A percentile compares a stretch with the other conserved stretches of the same genome.
Evolutionary conservation across 2,797 vertebrate species (phyloP).

Genomic region (Rhynchonycteris naso): DNA sequence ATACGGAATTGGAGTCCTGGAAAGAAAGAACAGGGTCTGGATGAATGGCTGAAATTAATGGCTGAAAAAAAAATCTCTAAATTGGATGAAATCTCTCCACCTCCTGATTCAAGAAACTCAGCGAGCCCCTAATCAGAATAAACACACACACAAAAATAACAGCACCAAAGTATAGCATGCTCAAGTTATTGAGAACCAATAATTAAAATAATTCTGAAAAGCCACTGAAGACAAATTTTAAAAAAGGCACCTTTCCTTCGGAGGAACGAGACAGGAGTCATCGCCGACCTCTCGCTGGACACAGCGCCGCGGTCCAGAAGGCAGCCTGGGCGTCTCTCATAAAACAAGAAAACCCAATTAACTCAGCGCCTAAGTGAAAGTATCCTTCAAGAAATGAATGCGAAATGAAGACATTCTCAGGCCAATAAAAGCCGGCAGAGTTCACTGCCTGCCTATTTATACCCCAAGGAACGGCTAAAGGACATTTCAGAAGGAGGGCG

Average conservation of each 20-base stretch:
- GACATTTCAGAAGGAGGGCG: neutral
- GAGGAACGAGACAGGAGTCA: neutral
- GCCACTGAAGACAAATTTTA: neutral
- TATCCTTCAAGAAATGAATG: neutral
- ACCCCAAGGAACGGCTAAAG: neutral
- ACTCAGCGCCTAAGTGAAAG: neutral
- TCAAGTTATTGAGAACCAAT: neutral
- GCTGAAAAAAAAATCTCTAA: neutral
- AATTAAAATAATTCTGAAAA: neutral
- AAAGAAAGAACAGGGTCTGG: neutral
- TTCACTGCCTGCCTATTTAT: neutral
- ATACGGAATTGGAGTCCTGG: neutral
- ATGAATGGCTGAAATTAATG: neutral
- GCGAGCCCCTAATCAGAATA: neutral
- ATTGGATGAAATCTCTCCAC: neutral
- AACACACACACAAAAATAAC: neutral
- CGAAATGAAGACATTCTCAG: neutral
- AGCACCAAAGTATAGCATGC: neutral
- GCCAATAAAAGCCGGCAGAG: neutral
- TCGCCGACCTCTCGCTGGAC: neutral
- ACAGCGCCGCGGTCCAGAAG: neutral
- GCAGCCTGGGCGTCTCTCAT: neutral
- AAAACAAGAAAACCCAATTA: neutral
- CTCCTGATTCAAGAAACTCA: neutral
- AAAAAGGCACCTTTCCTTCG: neutral